Evolutionary conservation across 2,113 vertebrate species (phyloP).

Genomic region (Arenaria interpres): DNA sequence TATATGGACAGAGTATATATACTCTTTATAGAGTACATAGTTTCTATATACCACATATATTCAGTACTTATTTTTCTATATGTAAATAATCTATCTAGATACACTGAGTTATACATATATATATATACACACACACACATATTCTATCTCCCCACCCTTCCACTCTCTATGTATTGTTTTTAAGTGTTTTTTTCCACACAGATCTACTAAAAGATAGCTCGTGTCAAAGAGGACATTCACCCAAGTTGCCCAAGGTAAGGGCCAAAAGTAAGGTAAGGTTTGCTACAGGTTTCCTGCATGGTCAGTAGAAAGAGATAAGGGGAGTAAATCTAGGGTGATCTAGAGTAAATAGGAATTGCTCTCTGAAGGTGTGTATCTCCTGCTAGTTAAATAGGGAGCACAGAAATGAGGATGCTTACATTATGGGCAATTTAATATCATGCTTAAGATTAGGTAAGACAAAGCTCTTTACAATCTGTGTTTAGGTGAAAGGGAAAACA

Average conservation of each 20-base stretch:
- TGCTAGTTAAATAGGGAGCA: not conserved
- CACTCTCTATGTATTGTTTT: not conserved
- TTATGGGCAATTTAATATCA: not conserved
- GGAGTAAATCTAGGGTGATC: rapidly evolving
- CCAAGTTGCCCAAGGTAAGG: not conserved
- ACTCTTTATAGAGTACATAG: not conserved
- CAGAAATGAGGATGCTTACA: not conserved
- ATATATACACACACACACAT: not conserved
- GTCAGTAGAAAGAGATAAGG: not conserved
- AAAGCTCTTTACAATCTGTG: not conserved
- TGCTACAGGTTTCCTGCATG: not conserved
- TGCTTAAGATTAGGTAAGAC: not conserved
- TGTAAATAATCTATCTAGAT: not conserved
- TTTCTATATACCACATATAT: not conserved
- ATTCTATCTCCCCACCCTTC: not conserved
- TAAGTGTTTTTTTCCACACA: not conserved
- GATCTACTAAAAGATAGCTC: not conserved
- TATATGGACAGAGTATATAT: not conserved
- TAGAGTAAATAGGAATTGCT: not conserved
- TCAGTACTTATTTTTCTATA: not conserved
- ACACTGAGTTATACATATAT: not conserved
- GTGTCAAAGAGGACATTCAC: not conserved
- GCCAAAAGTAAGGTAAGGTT: not conserved
- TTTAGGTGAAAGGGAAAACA: not conserved
- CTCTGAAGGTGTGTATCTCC: not conserved